These are phyloP conservation scores for Phrynocephalus guinanensis DNA, from an alignment of 2,797 vertebrate genomes.

Conservation along the genomic window DNA sequence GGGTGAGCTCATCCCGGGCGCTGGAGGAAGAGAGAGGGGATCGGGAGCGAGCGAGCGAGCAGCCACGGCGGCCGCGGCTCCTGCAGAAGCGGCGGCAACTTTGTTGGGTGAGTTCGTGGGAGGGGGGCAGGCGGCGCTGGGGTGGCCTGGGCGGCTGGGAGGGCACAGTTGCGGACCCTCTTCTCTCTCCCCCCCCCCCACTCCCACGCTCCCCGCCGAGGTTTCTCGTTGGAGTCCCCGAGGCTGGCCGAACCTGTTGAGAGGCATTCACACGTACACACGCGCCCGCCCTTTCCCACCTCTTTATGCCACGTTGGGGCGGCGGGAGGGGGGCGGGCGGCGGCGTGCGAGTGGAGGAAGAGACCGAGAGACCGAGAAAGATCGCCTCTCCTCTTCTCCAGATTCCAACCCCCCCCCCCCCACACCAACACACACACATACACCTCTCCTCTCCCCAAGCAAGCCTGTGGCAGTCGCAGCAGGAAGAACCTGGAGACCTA, in stretches of 20 bases:
- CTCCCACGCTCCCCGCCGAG: background rate
- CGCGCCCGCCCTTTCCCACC: background rate
- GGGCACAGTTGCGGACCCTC: background rate
- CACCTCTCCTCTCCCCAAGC: too few relatives aligned
- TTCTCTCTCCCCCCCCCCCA: background rate
- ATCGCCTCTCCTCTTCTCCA: background rate
- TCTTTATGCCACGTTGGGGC: background rate
- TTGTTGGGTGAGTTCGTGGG: slow-evolving; percentile 67
- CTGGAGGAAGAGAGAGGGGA: slow-evolving; percentile 38
- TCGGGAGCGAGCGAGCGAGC: background rate
- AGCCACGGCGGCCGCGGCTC: background rate
- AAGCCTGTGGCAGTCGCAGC: background rate
- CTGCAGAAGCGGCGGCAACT: slow-evolving; percentile 46
- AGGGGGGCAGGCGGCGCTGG: slow-evolving; percentile 35
- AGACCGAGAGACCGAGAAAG: too few relatives aligned
- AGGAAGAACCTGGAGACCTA: background rate
- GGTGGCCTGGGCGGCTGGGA: background rate
- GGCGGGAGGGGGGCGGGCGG: background rate
- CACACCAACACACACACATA: too few relatives aligned
- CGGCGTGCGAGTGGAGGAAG: too few relatives aligned
- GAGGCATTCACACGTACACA: too few relatives aligned
- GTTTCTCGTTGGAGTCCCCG: slow-evolving; percentile 47
- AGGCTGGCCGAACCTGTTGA: background rate
- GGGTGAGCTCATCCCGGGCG: slow-evolving; percentile 67
- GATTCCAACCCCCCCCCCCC: too few relatives aligned